A percentile compares a stretch with the other conserved stretches of the same genome.
phyloP scores from a whole-genome alignment of 1,140 invertebrate species.

The Conus betulinus region DNA sequence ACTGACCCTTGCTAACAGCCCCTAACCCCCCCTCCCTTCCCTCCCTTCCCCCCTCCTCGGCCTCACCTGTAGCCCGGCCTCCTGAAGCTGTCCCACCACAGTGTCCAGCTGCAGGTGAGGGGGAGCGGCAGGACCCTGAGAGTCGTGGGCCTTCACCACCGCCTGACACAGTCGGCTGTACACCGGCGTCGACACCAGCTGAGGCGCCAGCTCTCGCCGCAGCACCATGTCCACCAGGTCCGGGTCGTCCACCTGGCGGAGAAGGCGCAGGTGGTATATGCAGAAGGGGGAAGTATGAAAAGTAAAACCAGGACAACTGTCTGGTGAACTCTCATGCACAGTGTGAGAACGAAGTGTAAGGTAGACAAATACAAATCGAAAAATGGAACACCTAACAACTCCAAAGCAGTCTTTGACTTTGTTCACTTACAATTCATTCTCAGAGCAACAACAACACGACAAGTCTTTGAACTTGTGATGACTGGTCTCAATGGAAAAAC shows the following conservation, averaged over 20 bases:
- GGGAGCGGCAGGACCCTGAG: background rate
- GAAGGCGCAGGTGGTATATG: too few relatives aligned
- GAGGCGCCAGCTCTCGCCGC: background rate
- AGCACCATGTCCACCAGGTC: slow-evolving; percentile 21
- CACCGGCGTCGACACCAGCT: slow-evolving; percentile 16
- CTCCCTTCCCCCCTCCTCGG: background rate
- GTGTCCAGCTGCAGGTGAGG: slow-evolving; percentile 31
- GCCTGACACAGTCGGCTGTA: background rate
- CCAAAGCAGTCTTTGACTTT: too few relatives aligned
- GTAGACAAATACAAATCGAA: too few relatives aligned
- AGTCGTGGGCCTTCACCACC: slow-evolving; percentile 19
- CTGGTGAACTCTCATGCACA: too few relatives aligned
- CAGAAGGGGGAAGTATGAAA: too few relatives aligned
- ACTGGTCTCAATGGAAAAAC: too few relatives aligned
- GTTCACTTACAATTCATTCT: too few relatives aligned
- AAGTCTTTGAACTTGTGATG: too few relatives aligned
- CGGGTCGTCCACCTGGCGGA: slow-evolving; percentile 6
- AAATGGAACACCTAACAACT: too few relatives aligned
- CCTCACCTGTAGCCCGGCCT: slow-evolving; percentile 21
- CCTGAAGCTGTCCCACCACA: slow-evolving; percentile 27
- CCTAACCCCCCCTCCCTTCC: background rate
- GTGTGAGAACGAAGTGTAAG: too few relatives aligned
- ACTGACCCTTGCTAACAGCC: background rate
- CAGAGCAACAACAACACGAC: too few relatives aligned
- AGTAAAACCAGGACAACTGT: too few relatives aligned